Percentiles rank a stretch among this genome's conserved stretches.
Evolutionary conservation across 2,888 invertebrate species (phyloP).

Genomic region (Drosophila buzzatii): DNA sequence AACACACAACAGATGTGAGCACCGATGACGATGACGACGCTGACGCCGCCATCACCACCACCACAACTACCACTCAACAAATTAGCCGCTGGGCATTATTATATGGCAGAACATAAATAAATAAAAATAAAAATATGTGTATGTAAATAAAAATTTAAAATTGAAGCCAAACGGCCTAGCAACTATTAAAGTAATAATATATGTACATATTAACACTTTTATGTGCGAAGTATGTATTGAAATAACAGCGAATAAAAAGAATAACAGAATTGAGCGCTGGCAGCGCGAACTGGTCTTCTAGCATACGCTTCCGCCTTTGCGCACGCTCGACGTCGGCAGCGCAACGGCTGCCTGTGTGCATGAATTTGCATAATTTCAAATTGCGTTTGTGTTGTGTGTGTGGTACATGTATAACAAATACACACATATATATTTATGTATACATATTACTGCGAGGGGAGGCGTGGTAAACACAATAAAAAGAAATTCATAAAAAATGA

Average conservation of each 20-base stretch:
- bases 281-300: slow-evolving; percentile 54
- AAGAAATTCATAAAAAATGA: slow-evolving; percentile 41
- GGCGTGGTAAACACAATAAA: slow-evolving; percentile 51
- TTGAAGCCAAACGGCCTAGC: slow-evolving; percentile 33
- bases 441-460: slow-evolving; percentile 11
- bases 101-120: slow-evolving; percentile 48
- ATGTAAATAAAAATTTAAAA: slow-evolving; percentile 2
- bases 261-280: slow-evolving; percentile 38
- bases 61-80: slow-evolving; percentile 27
- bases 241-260: slow-evolving; percentile 44
- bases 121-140: slow-evolving; percentile 8
- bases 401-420: not conserved
- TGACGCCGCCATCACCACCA: not conserved
- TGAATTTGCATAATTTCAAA: slow-evolving; percentile 75
- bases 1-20: slow-evolving; percentile 65
- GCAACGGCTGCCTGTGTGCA: slow-evolving; percentile 47
- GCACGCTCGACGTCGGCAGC: slow-evolving; percentile 50
- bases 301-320: slow-evolving; percentile 61
- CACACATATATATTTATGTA: not conserved
- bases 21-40: slow-evolving; percentile 15
- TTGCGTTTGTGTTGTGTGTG: slow-evolving; percentile 5
- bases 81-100: slow-evolving; percentile 40
- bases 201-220: slow-evolving; percentile 4
- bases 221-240: slow-evolving; percentile 13
- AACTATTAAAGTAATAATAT: slow-evolving; percentile 42